Conservation (phyloP, 2,888 invertebrate species). For the Hipparchia sbordonii region DNA sequence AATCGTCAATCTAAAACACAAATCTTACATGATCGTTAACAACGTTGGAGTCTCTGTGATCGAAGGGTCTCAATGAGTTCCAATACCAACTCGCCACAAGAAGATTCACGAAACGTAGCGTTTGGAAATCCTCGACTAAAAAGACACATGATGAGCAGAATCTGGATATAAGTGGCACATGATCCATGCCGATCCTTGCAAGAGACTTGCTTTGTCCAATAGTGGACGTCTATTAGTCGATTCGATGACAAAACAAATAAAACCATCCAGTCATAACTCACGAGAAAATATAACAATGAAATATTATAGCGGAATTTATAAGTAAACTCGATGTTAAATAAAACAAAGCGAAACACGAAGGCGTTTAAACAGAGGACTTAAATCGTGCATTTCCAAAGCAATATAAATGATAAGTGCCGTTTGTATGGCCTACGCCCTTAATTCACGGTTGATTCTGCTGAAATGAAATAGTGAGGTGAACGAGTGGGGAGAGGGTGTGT, state of each 20-base stretch:
- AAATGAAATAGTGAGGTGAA: constrained; percentile 52
- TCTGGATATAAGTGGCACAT: too few species aligned
- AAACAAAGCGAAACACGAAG: constrained; percentile 17
- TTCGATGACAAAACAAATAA: background rate
- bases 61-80: too few species aligned
- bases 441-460: constrained; percentile 58
- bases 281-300: background rate
- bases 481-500: constrained; percentile 48
- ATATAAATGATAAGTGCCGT: constrained; percentile 40
- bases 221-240: too few species aligned
- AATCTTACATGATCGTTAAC: too few species aligned
- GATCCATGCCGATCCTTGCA: too few species aligned
- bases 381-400: constrained; percentile 35
- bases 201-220: too few species aligned
- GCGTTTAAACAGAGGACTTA: constrained; percentile 29
- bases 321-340: constrained; percentile 15
- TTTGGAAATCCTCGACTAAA: too few species aligned
- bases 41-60: too few species aligned
- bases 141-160: too few species aligned
- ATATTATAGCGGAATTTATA: constrained; percentile 7
- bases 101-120: too few species aligned
- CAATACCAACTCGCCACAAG: too few species aligned
- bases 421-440: constrained; percentile 45
- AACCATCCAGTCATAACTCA: constrained; percentile 3
- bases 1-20: too few species aligned